Evolutionary conservation across 2,888 invertebrate genomes (phyloP), one percentile per base, ranked within the genome.

Genomic region (Lepidochitona cinerea): DNA sequence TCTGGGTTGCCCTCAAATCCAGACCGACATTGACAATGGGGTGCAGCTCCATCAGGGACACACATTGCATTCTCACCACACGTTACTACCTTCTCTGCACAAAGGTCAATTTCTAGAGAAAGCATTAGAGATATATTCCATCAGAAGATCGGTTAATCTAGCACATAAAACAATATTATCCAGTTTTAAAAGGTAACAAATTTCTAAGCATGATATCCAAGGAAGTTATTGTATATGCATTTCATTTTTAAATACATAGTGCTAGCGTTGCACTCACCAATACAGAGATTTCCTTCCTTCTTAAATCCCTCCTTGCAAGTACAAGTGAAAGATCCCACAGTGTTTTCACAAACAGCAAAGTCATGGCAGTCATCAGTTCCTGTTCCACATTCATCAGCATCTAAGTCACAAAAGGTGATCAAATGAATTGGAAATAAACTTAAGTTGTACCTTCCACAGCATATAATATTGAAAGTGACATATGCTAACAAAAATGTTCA

Each of bases 21-120:
- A 26, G 29, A 23, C 29, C 26, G 23, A 26, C 59, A 59, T 32
- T 59, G 59, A 26, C 59, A 59, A 14, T 29, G 23, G 29, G 59
- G 59, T 26, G 12, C 26, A 14, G 5, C 59, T 59, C 59, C 59
- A 29, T 18, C 26, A 18, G 23, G 26, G 12, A 59, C 32, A 59
- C 59, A 59, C 26, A 59, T 29, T 18, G 59, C 59, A 59, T 59
- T 59, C 59, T 59, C 59, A 29, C 59, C 59, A 59, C 59, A 59
- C 12, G 18, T 59, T 9, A 59, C 59, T 29, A 32, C 18, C 4
- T 59, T 59, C 59, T 59, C 59, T 7, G 23, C 32, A 26, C 59
- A 59, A 14, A 29, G 23, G 59, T 59, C 59, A 59, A 59, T 59
- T 29, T 59, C 59, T 59, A 32, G n/a, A n/a, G n/a, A n/a, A n/a